Base-by-base conservation (phyloP, 2,797 vertebrate genomes). In the Coendou prehensilis region DNA sequence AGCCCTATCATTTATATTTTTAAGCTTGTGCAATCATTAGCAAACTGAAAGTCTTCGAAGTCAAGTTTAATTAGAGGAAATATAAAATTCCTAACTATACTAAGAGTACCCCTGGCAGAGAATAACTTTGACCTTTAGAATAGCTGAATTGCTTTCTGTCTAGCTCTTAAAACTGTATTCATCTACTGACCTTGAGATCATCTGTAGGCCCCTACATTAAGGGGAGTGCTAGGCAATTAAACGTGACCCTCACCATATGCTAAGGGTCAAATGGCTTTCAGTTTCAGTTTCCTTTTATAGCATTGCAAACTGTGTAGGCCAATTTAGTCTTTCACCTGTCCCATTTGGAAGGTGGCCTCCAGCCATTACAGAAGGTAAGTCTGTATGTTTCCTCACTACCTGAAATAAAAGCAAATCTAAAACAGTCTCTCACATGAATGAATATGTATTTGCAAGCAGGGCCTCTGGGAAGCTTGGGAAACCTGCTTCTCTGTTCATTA, bases 341-440 rank as follows among this genome's bases (percentile, higher is more conserved):
- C 80, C 28, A 20, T 80, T 85, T 57, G 76, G 64, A 84, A 92
- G n/a, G 75, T 41, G 37, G 30, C 57, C 30, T 28, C 80, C 41
- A 26, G 64, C 63, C 81, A 20, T 73, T 89, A 57, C 64, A 78
- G 57, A 57, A 76, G 22, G 26, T 41, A 84, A 73, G 37, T 47
- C 20, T 41, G 0, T 80, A 17, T 67, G 61, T 88, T 63, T 86
- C 57, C 47, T 80, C 4, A 33, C 28, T 67, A 17, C 81, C 69
- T 89, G 41, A 30, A 63, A 59, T 78, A 47, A 79, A 97, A 93
- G 45, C 47, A 89, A 71, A 71, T 84, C 78, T 91, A 41, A 87
- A 95, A 75, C 18, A 61, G 9, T 92, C 28, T 57, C 8, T 69
- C 56, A 45, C 1, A 0, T n/a, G 52, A 81, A 61, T 6, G 52